Conservation (phyloP, 2,113 vertebrate genomes). For the Oryzias melastigma region DNA sequence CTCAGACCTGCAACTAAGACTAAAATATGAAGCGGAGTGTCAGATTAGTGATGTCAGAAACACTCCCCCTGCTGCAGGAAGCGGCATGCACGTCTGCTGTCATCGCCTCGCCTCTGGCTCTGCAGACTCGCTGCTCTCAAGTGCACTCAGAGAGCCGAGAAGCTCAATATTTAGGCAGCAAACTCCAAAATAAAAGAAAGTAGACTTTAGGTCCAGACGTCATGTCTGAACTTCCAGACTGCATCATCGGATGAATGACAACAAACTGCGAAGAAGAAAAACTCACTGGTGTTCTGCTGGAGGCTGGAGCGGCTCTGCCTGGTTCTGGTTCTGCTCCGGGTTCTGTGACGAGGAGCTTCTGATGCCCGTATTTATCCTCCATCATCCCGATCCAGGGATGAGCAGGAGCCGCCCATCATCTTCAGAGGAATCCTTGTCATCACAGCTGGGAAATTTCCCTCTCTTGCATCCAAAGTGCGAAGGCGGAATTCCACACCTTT, state of each 20-base stretch:
- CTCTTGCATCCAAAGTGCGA: neutral
- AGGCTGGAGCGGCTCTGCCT: neutral
- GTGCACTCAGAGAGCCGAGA: no score
- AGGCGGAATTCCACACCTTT: neutral
- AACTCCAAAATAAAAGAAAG: no score
- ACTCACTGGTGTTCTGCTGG: slow-evolving; percentile 20
- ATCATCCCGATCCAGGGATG: neutral
- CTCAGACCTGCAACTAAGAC: no score
- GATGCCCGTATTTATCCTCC: slow-evolving; percentile 36
- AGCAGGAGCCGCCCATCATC: accelerated
- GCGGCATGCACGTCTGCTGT: no score
- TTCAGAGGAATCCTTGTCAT: slow-evolving; percentile 26
- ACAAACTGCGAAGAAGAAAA: neutral
- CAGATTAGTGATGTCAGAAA: no score
- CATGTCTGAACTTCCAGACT: no score
- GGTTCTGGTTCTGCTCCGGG: neutral
- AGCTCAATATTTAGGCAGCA: no score
- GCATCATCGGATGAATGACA: neutral
- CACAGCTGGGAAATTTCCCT: neutral
- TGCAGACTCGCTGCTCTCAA: no score
- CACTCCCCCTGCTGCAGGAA: no score
- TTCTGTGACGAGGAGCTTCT: neutral
- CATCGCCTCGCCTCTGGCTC: no score
- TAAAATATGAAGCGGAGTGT: no score
- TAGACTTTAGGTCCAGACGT: no score